These are phyloP conservation scores for Eumeta japonica DNA, from an alignment of 1,140 invertebrate species.

Conservation along the genomic window DNA sequence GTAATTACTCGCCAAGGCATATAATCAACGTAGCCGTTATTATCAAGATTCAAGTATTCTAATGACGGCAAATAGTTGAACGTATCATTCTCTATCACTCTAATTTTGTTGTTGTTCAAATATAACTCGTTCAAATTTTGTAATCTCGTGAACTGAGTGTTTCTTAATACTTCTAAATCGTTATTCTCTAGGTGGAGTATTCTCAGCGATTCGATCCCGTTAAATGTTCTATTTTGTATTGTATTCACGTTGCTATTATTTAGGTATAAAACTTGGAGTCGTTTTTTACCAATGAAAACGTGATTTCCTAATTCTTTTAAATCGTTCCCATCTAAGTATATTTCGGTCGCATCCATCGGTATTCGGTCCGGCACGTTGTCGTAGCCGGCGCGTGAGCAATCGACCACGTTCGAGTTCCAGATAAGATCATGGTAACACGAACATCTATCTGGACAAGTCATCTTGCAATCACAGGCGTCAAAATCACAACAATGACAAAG, in stretches of 20 bases:
- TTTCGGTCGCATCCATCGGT: conserved; percentile 88
- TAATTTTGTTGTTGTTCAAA: conserved; percentile 75
- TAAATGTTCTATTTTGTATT: conserved; percentile 82
- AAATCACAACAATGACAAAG: conserved; percentile 89
- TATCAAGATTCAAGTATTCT: conserved; percentile 75
- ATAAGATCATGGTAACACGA: conserved; percentile 88
- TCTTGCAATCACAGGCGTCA: conserved; percentile 88
- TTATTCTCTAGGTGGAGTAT: conserved; percentile 81
- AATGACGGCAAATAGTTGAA: conserved; percentile 72
- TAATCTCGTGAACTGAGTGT: conserved; percentile 74
- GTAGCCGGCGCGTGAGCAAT: conserved; percentile 78
- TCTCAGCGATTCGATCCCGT: conserved; percentile 72
- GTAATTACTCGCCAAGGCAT: conserved; percentile 68
- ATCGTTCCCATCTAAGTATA: conserved; percentile 85
- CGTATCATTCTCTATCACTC: conserved; percentile 72
- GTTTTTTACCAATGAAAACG: conserved; percentile 84
- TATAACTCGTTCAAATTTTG: conserved; percentile 76
- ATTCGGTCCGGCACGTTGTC: conserved; percentile 73
- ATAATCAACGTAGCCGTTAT: conserved; percentile 76
- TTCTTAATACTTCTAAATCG: conserved; percentile 69
- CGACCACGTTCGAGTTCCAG: conserved; percentile 88
- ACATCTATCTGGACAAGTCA: conserved; percentile 85
- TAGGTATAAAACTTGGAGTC: conserved; percentile 76
- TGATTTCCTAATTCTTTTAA: conserved; percentile 79
- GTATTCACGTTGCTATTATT: conserved; percentile 79